phyloP scores from a whole-genome alignment of 2,888 invertebrate species.

The Hylaea fasciaria region DNA sequence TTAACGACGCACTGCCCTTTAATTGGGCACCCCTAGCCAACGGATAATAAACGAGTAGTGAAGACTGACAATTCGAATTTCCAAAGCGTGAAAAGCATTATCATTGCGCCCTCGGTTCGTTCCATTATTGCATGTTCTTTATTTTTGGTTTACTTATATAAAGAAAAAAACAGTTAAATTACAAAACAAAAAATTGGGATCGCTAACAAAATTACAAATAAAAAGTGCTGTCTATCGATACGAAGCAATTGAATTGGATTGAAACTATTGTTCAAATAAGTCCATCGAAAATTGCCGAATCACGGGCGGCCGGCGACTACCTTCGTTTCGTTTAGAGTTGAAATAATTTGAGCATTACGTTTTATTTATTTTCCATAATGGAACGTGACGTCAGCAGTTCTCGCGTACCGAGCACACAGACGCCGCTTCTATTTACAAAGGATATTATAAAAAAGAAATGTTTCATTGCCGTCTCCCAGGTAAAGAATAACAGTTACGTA shows the following conservation, averaged over 20 bases:
- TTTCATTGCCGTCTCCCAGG: constrained; percentile 37
- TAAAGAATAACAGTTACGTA: constrained; percentile 23
- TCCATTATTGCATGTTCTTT: neutral
- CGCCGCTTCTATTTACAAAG: constrained; percentile 48
- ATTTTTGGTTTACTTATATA: neutral
- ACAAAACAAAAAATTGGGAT: neutral
- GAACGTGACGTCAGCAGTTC: constrained; percentile 68
- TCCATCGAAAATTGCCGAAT: constrained; percentile 59
- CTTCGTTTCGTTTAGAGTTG: constrained; percentile 72
- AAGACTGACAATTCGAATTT: constrained; percentile 8
- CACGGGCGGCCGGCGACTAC: constrained; percentile 59
- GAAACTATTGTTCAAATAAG: constrained; percentile 65
- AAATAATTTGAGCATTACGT: constrained; percentile 76
- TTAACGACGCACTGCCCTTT: constrained; percentile 41
- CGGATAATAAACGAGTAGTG: constrained; percentile 33
- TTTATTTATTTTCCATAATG: constrained; percentile 78
- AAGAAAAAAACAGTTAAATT: too few species aligned
- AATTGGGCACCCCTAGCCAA: constrained; percentile 35
- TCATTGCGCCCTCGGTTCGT: neutral
- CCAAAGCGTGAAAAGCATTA: neutral
- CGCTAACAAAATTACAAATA: neutral
- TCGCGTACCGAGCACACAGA: constrained; percentile 51
- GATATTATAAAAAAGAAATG: constrained; percentile 44
- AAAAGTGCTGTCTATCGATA: constrained; percentile 49
- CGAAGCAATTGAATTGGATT: constrained; percentile 46